phyloP scores from a whole-genome alignment of 2,888 invertebrate species.

The Idaea straminata region DNA sequence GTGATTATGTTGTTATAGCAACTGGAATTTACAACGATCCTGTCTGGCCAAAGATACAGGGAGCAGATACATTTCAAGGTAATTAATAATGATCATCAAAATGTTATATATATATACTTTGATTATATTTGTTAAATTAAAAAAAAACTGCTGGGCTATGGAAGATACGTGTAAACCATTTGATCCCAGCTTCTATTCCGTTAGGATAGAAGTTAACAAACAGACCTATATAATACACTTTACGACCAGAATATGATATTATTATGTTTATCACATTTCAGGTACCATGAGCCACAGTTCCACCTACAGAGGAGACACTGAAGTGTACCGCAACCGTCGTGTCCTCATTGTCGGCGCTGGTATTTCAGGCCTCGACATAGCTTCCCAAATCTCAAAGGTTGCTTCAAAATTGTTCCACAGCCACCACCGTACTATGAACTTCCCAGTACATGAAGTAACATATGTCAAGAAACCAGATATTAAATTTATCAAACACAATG shows the following conservation, averaged over 20 bases:
- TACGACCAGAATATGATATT: too few species aligned
- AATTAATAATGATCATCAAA: slow-evolving; percentile 12
- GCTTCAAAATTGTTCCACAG: slow-evolving; percentile 76
- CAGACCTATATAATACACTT: too few species aligned
- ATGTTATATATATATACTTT: too few species aligned
- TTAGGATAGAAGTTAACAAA: too few species aligned
- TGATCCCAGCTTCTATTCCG: too few species aligned
- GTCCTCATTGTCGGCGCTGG: slow-evolving; percentile 87
- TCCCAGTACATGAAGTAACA: slow-evolving; percentile 66
- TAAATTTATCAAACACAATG: slow-evolving; percentile 63
- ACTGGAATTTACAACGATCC: slow-evolving; percentile 80
- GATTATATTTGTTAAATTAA: too few species aligned
- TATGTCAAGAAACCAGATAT: slow-evolving; percentile 80
- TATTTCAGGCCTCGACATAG: slow-evolving; percentile 87
- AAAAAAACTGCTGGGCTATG: slow-evolving; percentile 52
- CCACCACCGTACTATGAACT: slow-evolving; percentile 73
- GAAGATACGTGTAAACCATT: slow-evolving; percentile 26
- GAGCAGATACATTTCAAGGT: slow-evolving; percentile 62
- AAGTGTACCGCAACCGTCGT: slow-evolving; percentile 75
- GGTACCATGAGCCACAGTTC: slow-evolving; percentile 86
- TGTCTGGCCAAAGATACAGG: slow-evolving; percentile 50
- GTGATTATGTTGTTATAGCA: slow-evolving; percentile 84
- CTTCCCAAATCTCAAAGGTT: slow-evolving; percentile 80
- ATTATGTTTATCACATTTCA: slow-evolving; percentile 41
- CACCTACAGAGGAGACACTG: slow-evolving; percentile 84